Base-by-base conservation (phyloP, 2,113 vertebrate species). In the Lagenorhynchus albirostris region DNA sequence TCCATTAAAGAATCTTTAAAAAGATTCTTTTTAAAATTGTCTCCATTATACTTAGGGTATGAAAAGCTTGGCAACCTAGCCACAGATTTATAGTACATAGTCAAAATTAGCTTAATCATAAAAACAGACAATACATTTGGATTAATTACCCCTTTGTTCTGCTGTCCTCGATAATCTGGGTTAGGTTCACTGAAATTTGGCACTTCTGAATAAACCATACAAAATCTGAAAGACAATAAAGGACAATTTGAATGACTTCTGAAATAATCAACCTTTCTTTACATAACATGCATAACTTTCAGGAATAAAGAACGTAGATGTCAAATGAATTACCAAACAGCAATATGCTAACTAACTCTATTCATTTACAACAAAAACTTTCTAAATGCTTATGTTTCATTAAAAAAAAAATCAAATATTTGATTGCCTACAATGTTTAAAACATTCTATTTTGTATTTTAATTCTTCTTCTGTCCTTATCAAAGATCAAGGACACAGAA, bases 121-220 rank as follows among this genome's bases (percentile, higher is more conserved):
- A 86, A 95, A 98, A 98, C 98, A 85, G 25, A 79, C 81, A 70
- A 50, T 33, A 77, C 63, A 71, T 84, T 74, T 85, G 29, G 9
- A 96, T 96, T 96, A 96, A 95, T 98, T 99, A 99, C 99, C 98
- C 98, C 98, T 98, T 99, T 99, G 98, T 99, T 99, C 89, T 99
- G 91, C 98, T 99, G 99, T 95, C 98, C 96, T 20, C 99, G 5
- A 96, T 99, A 99, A 70, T 99, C 99, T 0, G 98, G 99, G 98
- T 99, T 99, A 98, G 99, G 99, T 94, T 99, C 99, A 53, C 99
- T 99, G 98, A 99, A 99, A 98, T 99, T 99, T 97, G 99, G 99
- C 98, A 99, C 99, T 99, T 99, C 99, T 71, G 99, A 99, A 98
- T 99, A 99, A 55, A 99, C 99, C 99, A 99, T 99, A 97, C 99